A percentile compares a stretch with the other conserved stretches of the same genome.
Conservation (phyloP, 2,113 vertebrate species). For the Upupa epops region DNA sequence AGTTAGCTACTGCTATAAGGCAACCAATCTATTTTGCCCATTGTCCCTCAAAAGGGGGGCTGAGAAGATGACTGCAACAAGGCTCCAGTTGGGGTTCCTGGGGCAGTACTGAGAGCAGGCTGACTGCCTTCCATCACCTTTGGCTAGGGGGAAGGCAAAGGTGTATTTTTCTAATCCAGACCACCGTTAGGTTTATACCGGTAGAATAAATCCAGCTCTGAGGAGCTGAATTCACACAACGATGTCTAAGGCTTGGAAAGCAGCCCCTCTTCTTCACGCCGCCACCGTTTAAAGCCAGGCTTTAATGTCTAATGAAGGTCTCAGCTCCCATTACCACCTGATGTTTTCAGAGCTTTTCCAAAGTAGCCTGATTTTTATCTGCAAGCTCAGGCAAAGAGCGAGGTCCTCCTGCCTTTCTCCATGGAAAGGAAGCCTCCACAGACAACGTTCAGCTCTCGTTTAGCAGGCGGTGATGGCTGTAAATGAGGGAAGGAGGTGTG, state of each 20-base stretch:
- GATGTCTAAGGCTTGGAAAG: neutral
- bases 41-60: neutral
- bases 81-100: neutral
- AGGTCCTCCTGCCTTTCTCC: neutral
- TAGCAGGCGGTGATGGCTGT: fast-evolving
- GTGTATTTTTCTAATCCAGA: fast-evolving
- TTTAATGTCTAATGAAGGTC: neutral
- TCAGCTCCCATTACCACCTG: neutral
- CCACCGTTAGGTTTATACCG: neutral
- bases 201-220: neutral
- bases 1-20: neutral
- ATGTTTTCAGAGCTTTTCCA: neutral
- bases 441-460: neutral
- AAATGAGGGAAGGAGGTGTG: neutral
- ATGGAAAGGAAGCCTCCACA: neutral
- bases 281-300: neutral
- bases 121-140: neutral
- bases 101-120: neutral
- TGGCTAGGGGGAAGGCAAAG: neutral
- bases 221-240: neutral
- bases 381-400: neutral
- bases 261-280: neutral
- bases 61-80: neutral
- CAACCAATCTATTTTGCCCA: neutral
- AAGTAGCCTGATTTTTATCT: neutral